phyloP scores from a whole-genome alignment of 1,140 invertebrate species.

The Phocides pigmalion region DNA sequence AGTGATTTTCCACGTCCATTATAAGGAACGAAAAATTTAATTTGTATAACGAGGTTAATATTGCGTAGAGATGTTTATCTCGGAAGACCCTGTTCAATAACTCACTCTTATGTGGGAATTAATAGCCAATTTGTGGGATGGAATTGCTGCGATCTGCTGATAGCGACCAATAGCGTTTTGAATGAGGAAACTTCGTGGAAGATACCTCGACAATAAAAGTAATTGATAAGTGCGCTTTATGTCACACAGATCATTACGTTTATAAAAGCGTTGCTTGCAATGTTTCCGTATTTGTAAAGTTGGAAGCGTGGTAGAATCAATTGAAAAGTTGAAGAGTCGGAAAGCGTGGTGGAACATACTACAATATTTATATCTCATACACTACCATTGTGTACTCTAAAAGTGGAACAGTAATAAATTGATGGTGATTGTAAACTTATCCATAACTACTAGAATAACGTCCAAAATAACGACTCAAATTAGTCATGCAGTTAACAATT shows the following conservation, averaged over 20 bases:
- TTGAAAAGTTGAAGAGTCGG: no score
- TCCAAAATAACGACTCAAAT: background rate
- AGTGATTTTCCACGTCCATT: background rate
- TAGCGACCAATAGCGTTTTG: conserved; percentile 42
- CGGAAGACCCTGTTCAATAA: conserved; percentile 52
- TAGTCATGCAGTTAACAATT: background rate
- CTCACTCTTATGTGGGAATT: conserved; percentile 66
- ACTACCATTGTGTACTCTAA: no score
- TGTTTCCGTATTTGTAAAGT: no score
- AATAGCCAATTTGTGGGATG: conserved; percentile 71
- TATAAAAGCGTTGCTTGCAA: no score
- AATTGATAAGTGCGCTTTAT: conserved; percentile 30
- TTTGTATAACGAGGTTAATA: conserved; percentile 40
- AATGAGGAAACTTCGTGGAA: conserved; percentile 17
- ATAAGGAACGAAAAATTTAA: conserved; percentile 21
- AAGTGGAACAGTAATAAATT: no score
- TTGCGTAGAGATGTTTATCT: conserved; percentile 56
- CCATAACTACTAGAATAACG: no score
- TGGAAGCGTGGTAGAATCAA: no score
- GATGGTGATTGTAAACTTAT: no score
- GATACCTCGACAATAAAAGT: conserved; percentile 27
- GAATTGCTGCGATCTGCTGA: conserved; percentile 64
- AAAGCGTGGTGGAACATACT: no score
- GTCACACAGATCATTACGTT: no score
- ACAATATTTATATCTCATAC: no score